Evolutionary conservation across 1,140 invertebrate genomes (phyloP), one percentile per base, ranked within the genome.

Genomic region (Thaumatotibia leucotreta): DNA sequence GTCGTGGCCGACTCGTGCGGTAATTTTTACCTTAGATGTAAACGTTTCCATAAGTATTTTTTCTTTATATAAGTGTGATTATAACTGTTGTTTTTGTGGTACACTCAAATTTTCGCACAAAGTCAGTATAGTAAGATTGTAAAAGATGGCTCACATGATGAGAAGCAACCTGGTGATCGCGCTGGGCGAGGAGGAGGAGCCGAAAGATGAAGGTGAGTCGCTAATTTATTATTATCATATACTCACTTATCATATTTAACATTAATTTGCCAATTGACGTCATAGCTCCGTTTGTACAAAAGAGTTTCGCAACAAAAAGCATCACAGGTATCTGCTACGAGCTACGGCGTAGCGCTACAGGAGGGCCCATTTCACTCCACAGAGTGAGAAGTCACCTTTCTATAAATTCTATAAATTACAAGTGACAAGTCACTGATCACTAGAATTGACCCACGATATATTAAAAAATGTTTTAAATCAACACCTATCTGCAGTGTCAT

Each of bases 71-170:
- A 32, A 50, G 22, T 45, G 31, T 54, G 31, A 54, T 52, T 24
- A 31, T 31, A 27, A 20, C 35, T 61, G 63, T 54, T 76, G 69
- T 75, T 73, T 67, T 65, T 67, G 52, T 73, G 70, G 75, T 83
- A 79, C 73, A 79, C 70, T 76, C 69, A 61, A 77, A 66, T 75
- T 78, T 83, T 80, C 52, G 79, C 79, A 76, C 84, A 87, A 88
- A 76, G 61, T 86, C 84, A 90, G 88, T 85, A 88, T 88, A 68
- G 80, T 83, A 82, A 83, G 69, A 49, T 45, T 70, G 66, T 69
- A n/a, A 27, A 80, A 72, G 61, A 90, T 90, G 88, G 88, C 80
- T 66, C 88, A 87, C 71, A 80, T 90, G 11, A 67, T 90, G 66
- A 82, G 88, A 29, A 84, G 88, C 68, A 80, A 80, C 4, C 83